phyloP scores from a whole-genome alignment of 2,797 vertebrate species.

The Columba guinea region DNA sequence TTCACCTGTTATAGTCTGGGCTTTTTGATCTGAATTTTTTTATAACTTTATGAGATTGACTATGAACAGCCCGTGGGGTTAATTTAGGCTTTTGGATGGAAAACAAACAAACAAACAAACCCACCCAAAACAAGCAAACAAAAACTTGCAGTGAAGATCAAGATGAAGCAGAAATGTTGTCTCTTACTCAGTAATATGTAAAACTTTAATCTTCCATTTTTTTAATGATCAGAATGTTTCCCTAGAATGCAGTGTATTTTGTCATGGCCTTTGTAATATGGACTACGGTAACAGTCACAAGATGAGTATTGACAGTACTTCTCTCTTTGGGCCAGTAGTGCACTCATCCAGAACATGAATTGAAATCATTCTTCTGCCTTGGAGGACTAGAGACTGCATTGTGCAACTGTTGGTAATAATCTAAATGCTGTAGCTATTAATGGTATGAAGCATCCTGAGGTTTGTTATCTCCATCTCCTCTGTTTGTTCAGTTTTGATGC shows the following conservation, averaged over 20 bases:
- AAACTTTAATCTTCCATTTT: background rate
- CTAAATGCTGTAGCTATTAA: background rate
- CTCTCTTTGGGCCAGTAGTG: background rate
- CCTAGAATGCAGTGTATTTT: background rate
- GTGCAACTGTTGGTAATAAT: background rate
- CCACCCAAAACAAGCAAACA: too few relatives aligned
- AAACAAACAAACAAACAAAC: background rate
- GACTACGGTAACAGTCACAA: background rate
- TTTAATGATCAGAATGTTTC: background rate
- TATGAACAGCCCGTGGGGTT: accelerated
- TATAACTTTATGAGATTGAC: background rate
- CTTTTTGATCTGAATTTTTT: background rate
- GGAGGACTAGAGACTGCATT: background rate
- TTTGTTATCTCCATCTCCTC: background rate
- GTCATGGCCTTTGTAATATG: background rate
- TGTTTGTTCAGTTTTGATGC: background rate
- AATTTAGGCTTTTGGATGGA: background rate
- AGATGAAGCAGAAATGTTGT: background rate
- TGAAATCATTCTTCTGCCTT: background rate
- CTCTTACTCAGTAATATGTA: background rate
- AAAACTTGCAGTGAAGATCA: background rate
- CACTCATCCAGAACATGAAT: background rate
- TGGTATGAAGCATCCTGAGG: background rate
- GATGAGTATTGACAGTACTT: background rate
- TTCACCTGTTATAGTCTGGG: background rate